Conservation (phyloP, 2,888 invertebrate genomes). For the Clusia tigrina region DNA sequence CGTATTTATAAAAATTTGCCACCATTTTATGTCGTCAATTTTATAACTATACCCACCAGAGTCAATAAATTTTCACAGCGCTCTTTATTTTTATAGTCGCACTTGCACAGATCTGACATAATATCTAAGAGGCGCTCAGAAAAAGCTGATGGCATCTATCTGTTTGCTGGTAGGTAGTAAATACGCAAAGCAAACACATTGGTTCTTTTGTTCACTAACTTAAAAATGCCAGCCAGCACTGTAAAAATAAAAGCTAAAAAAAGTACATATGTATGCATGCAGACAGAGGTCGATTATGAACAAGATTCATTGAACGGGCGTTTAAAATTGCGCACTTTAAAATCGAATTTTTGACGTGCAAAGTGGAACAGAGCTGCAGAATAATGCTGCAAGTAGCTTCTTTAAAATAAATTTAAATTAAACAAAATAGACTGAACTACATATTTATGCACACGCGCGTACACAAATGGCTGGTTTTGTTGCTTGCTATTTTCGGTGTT, state of each 20-base stretch:
- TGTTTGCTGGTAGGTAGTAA: neutral
- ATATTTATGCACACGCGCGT: neutral
- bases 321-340: conserved; percentile 43
- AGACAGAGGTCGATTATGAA: neutral
- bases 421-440: too few species aligned
- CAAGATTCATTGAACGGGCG: conserved; percentile 3
- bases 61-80: conserved; percentile 56
- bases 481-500: conserved; percentile 14
- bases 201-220: too few species aligned
- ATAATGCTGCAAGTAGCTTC: too few species aligned
- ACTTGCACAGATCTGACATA: conserved; percentile 61
- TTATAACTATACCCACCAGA: conserved; percentile 49
- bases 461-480: neutral
- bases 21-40: conserved; percentile 51
- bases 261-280: neutral
- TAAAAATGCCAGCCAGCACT: neutral
- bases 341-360: conserved; percentile 61
- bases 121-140: conserved; percentile 57
- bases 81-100: conserved; percentile 57
- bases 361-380: conserved; percentile 53
- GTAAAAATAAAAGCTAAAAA: neutral
- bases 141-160: conserved; percentile 18
- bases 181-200: too few species aligned
- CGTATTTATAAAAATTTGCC: conserved; percentile 47
- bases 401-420: too few species aligned